Evolutionary conservation across 2,888 invertebrate species (phyloP).

Genomic region (Pomacea canaliculata): DNA sequence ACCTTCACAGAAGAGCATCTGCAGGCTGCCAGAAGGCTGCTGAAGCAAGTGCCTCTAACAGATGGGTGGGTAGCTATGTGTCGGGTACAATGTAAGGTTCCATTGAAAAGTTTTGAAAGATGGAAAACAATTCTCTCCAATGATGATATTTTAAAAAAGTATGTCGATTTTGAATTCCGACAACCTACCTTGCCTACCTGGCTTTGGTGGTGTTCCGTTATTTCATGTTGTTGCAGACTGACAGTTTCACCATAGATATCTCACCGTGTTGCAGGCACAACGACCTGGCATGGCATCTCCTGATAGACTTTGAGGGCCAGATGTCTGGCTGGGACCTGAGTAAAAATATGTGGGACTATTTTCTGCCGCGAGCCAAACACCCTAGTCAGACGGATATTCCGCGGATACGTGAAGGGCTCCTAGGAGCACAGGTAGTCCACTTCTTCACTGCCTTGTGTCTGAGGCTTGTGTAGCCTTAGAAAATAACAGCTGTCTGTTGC

Average conservation of each 20-base stretch:
- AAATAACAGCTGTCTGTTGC: too few relatives aligned
- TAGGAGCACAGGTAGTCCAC: constrained; percentile 1
- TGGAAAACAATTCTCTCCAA: too few relatives aligned
- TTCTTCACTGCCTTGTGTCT: too few relatives aligned
- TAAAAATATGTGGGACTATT: constrained; percentile 9
- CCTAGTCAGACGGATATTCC: constrained; percentile 17
- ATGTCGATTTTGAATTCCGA: too few relatives aligned
- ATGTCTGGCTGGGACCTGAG: constrained; percentile 7
- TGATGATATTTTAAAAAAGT: too few relatives aligned
- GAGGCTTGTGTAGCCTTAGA: too few relatives aligned
- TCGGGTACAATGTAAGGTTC: background rate
- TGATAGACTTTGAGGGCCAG: constrained; percentile 12
- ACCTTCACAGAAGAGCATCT: background rate
- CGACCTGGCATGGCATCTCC: constrained; percentile 7
- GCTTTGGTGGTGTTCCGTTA: too few relatives aligned
- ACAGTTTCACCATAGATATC: too few relatives aligned
- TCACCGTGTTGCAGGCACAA: constrained; percentile 1
- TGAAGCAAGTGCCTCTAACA: constrained; percentile 4
- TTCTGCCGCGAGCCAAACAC: background rate
- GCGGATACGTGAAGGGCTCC: background rate
- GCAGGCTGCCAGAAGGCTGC: constrained; percentile 2
- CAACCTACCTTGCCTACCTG: too few relatives aligned
- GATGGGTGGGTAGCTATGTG: background rate
- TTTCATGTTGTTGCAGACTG: too few relatives aligned
- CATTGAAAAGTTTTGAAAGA: too few relatives aligned